Evolutionary conservation across 1,140 invertebrate genomes (phyloP).

Genomic region (Muscidifurax raptorellus): DNA sequence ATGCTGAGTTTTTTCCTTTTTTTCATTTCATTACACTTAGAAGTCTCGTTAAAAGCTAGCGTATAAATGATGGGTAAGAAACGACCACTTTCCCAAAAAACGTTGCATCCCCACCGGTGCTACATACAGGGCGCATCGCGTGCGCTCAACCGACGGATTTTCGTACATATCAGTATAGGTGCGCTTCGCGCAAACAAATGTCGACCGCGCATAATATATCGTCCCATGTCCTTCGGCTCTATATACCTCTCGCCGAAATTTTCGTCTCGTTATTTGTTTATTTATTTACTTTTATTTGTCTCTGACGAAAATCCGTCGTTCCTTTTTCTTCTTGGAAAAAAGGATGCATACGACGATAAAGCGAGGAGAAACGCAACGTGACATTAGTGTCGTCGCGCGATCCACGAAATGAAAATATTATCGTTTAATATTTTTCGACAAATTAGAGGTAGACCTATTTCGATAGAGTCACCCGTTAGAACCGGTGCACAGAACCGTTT

Average conservation of each 20-base stretch:
- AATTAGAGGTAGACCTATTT: slow-evolving; percentile 51
- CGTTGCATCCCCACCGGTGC: slow-evolving; percentile 67
- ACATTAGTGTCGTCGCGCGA: slow-evolving; percentile 52
- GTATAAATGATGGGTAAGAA: slow-evolving; percentile 76
- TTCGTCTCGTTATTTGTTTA: slow-evolving; percentile 43
- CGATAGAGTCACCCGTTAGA: slow-evolving; percentile 62
- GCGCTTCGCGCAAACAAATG: not conserved
- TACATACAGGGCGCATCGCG: slow-evolving; percentile 54
- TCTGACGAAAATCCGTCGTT: slow-evolving; percentile 40
- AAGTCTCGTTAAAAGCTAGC: slow-evolving; percentile 73
- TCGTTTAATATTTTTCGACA: slow-evolving; percentile 40
- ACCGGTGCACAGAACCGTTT: slow-evolving; percentile 69
- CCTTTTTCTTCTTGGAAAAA: slow-evolving; percentile 30
- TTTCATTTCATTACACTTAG: slow-evolving; percentile 68
- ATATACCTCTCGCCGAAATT: not conserved
- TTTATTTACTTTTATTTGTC: slow-evolving; percentile 50
- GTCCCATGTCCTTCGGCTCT: not conserved
- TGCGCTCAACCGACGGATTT: slow-evolving; percentile 39
- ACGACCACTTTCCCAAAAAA: slow-evolving; percentile 72
- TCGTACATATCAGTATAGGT: not conserved
- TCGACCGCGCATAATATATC: not conserved
- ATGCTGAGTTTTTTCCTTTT: slow-evolving; percentile 68
- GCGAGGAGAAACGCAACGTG: slow-evolving; percentile 54
- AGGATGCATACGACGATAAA: slow-evolving; percentile 53
- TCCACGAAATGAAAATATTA: slow-evolving; percentile 52